A percentile compares a stretch with the other conserved stretches of the same genome.
Conservation (phyloP, 1,140 invertebrate species). For the Brachionus plicatilis region DNA sequence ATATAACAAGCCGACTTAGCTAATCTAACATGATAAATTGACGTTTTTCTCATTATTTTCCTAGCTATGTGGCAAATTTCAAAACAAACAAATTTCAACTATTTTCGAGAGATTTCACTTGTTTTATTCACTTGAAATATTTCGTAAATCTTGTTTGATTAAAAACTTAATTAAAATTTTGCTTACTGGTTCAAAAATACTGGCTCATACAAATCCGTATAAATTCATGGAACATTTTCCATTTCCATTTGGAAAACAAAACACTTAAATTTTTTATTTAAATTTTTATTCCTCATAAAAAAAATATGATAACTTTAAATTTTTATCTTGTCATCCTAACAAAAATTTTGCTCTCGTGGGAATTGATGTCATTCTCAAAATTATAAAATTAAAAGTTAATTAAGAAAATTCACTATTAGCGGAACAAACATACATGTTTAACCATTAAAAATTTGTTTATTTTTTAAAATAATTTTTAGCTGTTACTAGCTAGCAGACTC, state of each 20-base stretch:
- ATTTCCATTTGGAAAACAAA: neutral
- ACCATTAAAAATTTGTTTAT: neutral
- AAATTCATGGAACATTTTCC: neutral
- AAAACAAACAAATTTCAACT: neutral
- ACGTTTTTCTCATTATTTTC: neutral
- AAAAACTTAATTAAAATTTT: neutral
- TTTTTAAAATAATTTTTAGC: neutral
- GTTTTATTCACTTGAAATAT: neutral
- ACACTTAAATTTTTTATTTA: neutral
- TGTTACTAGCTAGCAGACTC: neutral
- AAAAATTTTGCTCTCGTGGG: neutral
- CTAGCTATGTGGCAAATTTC: neutral
- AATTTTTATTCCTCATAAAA: neutral
- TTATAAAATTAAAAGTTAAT: neutral
- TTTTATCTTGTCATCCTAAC: neutral
- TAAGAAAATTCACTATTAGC: neutral
- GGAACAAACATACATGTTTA: neutral
- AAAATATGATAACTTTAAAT: neutral
- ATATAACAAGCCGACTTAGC: neutral
- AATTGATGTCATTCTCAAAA: neutral
- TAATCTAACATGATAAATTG: conserved; percentile 21
- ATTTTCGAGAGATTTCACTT: neutral
- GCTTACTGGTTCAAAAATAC: neutral
- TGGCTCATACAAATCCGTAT: neutral
- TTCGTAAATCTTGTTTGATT: neutral